Evolutionary conservation across 2,113 vertebrate species (phyloP).

Genomic region (Semnornis frantzii): DNA sequence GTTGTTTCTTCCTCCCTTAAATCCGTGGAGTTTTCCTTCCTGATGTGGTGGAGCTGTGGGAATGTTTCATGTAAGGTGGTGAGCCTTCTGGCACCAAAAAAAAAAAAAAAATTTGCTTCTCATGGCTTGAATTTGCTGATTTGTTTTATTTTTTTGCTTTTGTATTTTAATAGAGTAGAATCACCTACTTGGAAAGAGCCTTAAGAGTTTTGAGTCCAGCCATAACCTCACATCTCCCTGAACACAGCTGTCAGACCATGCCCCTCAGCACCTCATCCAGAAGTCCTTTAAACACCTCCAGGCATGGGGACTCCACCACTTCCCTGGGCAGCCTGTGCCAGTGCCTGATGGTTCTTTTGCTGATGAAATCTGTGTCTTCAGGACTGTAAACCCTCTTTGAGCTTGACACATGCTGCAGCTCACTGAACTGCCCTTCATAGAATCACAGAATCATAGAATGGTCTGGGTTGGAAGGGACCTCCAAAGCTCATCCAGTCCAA

Average conservation of each 20-base stretch:
- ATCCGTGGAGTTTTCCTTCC: not conserved
- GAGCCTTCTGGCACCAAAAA: not conserved
- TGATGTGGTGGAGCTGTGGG: fast-evolving
- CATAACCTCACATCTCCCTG: no score
- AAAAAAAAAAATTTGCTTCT: not conserved
- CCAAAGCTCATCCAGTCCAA: no score
- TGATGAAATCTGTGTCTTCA: not conserved
- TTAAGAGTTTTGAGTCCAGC: no score
- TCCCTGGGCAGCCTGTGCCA: no score
- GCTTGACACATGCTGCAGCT: constrained; percentile 37
- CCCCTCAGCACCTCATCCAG: no score
- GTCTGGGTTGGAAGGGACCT: no score
- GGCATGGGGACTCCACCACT: no score
- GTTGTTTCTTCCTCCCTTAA: not conserved
- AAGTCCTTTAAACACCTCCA: no score
- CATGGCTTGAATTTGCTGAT: not conserved
- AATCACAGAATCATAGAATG: no score
- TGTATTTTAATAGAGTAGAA: not conserved
- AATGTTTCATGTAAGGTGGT: not conserved
- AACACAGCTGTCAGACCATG: no score
- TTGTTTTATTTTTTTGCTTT: not conserved
- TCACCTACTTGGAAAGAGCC: no score
- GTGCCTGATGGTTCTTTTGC: no score
- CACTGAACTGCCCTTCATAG: not conserved
- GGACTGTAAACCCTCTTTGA: constrained; percentile 24